Evolutionary conservation across 2,888 invertebrate species (phyloP), one percentile per base, ranked within the genome.

Genomic region (Tetragnatha montana): DNA sequence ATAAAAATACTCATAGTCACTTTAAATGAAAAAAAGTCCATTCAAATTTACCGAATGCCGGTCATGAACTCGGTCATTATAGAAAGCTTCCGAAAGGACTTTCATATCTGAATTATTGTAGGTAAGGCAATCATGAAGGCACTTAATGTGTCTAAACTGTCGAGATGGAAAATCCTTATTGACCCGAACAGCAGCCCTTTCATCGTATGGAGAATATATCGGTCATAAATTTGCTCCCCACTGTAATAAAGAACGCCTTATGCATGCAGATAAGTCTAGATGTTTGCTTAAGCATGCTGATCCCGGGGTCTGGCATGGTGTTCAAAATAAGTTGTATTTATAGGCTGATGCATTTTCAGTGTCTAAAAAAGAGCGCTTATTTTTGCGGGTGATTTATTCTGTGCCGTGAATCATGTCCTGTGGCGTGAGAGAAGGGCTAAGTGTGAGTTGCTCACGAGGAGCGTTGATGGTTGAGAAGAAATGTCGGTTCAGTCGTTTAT

Each of bases 221-320:
- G 17, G 60, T 60, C 60, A 78, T 78, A 78, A 78, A 78, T 78
- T 78, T 21, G 17, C 60, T 7, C 14, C 51, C 6, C 22, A 60
- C 60, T 78, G 78, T 6, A 12, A 21, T 17, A 60, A 60, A 68
- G 17, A 60, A 0, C 60, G 7, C 60, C 14, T 60, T 68, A 60
- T 78, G 60, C 60, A 78, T 78, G 78, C 60, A 78, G 78, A 78
- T 78, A 78, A 78, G 78, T 78, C 51, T 19, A 60, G 78, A 51
- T 60, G 22, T 78, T 78, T 60, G 51, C 78, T 60, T 78, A 78
- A 78, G 78, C 60, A 78, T 60, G 60, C 78, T 22, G 14, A 51
- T 60, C 60, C 60, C 22, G n/a, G 21, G 14, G 60, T 21, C 22
- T 68, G 47, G 60, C n/a, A 60, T 60, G 22, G 51, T 12, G 21